A percentile compares a stretch with the other conserved stretches of the same genome.
phyloP scores from a whole-genome alignment of 1,140 invertebrate genomes.

The Coenobita brevimanus region DNA sequence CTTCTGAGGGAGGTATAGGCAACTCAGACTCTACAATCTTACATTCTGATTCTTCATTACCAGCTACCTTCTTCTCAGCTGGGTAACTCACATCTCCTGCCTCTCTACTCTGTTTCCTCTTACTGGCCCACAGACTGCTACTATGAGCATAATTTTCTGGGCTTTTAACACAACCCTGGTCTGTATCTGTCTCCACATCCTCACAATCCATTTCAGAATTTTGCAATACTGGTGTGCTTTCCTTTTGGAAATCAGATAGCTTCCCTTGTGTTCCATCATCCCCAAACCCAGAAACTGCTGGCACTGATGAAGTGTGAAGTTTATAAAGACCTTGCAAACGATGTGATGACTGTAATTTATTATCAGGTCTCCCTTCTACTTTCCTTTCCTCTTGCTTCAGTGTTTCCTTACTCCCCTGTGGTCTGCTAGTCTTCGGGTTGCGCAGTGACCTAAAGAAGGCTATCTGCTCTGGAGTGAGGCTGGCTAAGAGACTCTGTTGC shows the following conservation, averaged over 20 bases:
- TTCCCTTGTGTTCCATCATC: too few species aligned
- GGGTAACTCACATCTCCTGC: not conserved
- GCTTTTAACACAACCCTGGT: too few species aligned
- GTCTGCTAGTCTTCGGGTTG: not conserved
- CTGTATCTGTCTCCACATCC: not conserved
- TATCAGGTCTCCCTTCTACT: not conserved
- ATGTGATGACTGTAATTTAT: too few species aligned
- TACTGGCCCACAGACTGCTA: not conserved
- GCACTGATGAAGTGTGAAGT: too few species aligned
- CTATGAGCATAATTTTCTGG: too few species aligned
- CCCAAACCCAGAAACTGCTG: too few species aligned
- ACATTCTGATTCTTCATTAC: not conserved
- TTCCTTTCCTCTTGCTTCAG: not conserved
- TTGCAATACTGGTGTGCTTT: too few species aligned
- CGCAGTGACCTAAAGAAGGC: constrained; percentile 37
- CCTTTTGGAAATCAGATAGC: too few species aligned
- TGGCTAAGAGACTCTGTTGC: constrained; percentile 30
- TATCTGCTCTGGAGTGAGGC: constrained; percentile 28
- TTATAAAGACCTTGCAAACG: too few species aligned
- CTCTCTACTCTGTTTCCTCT: not conserved
- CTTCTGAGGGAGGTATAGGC: constrained; percentile 56
- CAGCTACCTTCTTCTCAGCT: not conserved
- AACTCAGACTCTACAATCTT: not conserved
- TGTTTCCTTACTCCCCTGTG: not conserved
- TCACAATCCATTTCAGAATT: not conserved